These are phyloP conservation scores for Parnassius apollo DNA, from an alignment of 2,888 invertebrate genomes.

Conservation along the genomic window DNA sequence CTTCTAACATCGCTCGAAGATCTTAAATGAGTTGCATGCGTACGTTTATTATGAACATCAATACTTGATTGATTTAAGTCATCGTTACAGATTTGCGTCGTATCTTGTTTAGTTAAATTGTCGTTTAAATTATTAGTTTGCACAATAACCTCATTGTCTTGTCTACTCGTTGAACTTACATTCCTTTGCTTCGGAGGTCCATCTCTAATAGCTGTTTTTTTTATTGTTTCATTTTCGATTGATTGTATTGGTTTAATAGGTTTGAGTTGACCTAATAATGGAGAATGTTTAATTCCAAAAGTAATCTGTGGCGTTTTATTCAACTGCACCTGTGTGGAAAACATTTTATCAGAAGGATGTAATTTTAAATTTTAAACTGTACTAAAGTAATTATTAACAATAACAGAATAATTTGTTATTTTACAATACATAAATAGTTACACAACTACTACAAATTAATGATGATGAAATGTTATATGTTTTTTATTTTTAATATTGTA, in stretches of 20 bases:
- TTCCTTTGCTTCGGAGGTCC: constrained; percentile 22
- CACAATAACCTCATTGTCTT: background rate
- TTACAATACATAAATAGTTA: too few species aligned
- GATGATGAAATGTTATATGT: too few species aligned
- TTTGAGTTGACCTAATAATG: constrained; percentile 81
- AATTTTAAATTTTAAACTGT: too few species aligned
- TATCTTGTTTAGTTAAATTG: constrained; percentile 32
- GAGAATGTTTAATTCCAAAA: constrained; percentile 94
- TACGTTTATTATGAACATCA: constrained; percentile 42
- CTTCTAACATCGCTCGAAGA: constrained; percentile 61
- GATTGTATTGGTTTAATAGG: constrained; percentile 48
- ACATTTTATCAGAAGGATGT: background rate
- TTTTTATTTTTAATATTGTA: too few species aligned
- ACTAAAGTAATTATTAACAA: too few species aligned
- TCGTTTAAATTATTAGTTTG: constrained; percentile 26
- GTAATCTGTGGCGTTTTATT: constrained; percentile 78
- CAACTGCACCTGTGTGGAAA: constrained; percentile 53
- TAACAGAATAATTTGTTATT: too few species aligned
- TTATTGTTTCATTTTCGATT: constrained; percentile 33
- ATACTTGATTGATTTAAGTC: constrained; percentile 32
- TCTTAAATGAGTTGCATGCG: constrained; percentile 61
- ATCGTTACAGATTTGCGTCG: constrained; percentile 33
- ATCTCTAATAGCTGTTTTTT: constrained; percentile 27
- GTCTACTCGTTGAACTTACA: constrained; percentile 21
- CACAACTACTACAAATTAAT: too few species aligned